Evolutionary conservation across 2,888 invertebrate genomes (phyloP).

Genomic region (Litoditis marina): DNA sequence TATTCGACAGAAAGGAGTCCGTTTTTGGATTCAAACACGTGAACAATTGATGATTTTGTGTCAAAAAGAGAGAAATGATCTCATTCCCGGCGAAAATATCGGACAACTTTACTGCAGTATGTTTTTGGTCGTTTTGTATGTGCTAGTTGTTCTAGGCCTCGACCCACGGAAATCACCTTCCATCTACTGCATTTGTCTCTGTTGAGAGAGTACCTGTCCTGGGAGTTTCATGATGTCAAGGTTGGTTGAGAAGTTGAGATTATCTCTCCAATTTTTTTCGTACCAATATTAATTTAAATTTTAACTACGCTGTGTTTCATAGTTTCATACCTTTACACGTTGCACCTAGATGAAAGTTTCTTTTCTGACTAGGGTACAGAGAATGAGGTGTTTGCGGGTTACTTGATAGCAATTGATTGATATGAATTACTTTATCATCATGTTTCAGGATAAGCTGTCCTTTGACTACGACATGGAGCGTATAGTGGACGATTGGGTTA

Average conservation of each 20-base stretch:
- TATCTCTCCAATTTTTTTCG: not conserved
- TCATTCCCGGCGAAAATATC: no score
- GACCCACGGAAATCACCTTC: conserved; percentile 76
- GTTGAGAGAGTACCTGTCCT: conserved; percentile 84
- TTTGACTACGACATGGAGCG: conserved; percentile 82
- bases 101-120: no score
- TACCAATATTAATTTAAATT: no score
- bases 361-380: no score
- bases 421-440: not conserved
- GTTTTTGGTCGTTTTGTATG: no score
- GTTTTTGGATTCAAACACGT: not conserved
- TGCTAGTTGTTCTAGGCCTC: conserved; percentile 4
- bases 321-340: no score
- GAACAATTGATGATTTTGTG: not conserved
- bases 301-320: no score
- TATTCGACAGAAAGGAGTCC: no score
- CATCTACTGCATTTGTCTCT: conserved; percentile 86
- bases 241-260: no score
- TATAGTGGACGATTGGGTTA: conserved; percentile 96
- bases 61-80: no score
- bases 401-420: not conserved
- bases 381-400: no score
- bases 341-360: no score
- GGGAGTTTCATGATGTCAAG: conserved; percentile 74
- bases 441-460: conserved; percentile 65